Evolutionary conservation across 92 coral and sea anemone genomes (phyloP).

Genomic region (Palythoa grandiflora): DNA sequence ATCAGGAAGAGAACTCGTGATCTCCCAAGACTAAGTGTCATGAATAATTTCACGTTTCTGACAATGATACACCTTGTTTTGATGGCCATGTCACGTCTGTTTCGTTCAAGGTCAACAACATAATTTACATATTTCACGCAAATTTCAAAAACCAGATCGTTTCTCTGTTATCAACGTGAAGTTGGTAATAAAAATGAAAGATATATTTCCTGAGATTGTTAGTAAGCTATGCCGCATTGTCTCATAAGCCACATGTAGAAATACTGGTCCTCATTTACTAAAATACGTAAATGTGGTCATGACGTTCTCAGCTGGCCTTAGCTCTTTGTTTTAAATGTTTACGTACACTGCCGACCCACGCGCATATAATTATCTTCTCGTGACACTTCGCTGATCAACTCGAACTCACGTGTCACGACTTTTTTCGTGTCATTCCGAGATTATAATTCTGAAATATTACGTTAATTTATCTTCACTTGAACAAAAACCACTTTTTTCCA

Average conservation of each 20-base stretch:
- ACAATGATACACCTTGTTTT: no score
- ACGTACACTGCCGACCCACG: neutral
- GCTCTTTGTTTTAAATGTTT: neutral
- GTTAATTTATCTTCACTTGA: neutral
- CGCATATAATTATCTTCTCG: neutral
- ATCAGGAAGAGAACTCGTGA: no score
- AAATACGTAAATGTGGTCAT: neutral
- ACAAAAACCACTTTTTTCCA: neutral
- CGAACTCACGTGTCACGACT: neutral
- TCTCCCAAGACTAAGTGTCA: no score
- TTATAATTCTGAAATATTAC: neutral
- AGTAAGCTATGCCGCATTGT: neutral
- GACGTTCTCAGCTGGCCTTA: neutral
- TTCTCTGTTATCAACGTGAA: neutral
- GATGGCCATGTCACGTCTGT: no score
- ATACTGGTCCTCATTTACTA: neutral
- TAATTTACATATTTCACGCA: no score
- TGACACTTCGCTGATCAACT: neutral
- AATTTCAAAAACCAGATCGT: no score
- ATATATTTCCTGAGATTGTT: neutral
- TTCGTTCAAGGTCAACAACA: no score
- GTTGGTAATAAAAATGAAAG: neutral
- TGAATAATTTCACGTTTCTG: no score
- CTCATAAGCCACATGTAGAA: neutral
- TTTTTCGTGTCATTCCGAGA: neutral